A percentile compares a stretch with the other conserved stretches of the same genome.
Evolutionary conservation across 2,888 invertebrate species (phyloP).

Genomic region (Lobophora halterata): DNA sequence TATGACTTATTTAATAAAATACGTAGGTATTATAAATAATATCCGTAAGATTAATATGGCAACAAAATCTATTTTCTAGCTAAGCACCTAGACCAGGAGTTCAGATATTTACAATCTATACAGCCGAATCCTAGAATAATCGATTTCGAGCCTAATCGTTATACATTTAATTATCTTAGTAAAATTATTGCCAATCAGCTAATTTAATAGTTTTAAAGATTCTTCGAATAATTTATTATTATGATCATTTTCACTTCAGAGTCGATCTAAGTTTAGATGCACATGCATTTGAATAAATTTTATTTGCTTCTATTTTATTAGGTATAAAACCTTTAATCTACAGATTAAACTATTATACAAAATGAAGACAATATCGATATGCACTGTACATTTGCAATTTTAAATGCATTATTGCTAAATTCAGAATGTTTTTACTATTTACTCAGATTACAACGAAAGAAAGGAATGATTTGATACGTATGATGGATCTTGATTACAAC

Average conservation of each 20-base stretch:
- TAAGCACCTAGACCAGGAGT: conserved; percentile 75
- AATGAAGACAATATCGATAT: conserved; percentile 68
- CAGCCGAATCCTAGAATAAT: conserved; percentile 53
- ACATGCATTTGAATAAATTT: too few relatives aligned
- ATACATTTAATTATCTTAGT: conserved; percentile 55
- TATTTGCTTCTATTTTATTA: too few relatives aligned
- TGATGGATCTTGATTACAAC: too few relatives aligned
- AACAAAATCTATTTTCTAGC: conserved; percentile 77
- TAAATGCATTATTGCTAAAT: conserved; percentile 37
- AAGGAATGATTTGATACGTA: too few relatives aligned
- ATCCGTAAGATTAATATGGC: conserved; percentile 79
- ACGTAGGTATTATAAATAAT: conserved; percentile 69
- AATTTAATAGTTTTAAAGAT: conserved; percentile 56
- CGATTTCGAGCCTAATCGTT: conserved; percentile 51
- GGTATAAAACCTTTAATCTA: conserved; percentile 44
- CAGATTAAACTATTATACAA: conserved; percentile 68
- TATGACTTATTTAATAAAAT: conserved; percentile 72
- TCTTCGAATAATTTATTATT: conserved; percentile 46
- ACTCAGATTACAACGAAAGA: conserved; percentile 5
- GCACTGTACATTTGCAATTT: conserved; percentile 62
- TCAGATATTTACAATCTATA: conserved; percentile 75
- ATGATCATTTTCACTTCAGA: conserved; percentile 46
- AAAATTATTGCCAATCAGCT: conserved; percentile 74
- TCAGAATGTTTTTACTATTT: conserved; percentile 4
- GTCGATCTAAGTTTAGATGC: conserved; percentile 65